phyloP scores from a whole-genome alignment of 2,113 vertebrate genomes.

The Thamnophis sirtalis region DNA sequence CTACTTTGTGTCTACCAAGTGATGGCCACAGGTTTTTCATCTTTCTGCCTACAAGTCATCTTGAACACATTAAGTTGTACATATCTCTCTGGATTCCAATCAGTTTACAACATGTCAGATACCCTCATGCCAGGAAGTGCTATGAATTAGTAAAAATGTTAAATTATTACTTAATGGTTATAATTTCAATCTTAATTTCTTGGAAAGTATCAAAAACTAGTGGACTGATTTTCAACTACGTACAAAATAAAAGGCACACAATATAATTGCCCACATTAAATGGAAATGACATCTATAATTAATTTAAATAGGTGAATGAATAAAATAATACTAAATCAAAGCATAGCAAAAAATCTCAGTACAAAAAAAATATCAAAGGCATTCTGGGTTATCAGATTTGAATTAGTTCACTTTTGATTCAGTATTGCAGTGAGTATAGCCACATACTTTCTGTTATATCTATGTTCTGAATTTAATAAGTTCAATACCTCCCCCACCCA shows the following conservation, averaged over 20 bases:
- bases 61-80: background rate
- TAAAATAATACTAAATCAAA: background rate
- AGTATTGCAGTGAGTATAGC: background rate
- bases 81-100: background rate
- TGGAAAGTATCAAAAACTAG: background rate
- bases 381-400: too few species aligned
- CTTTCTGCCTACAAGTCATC: background rate
- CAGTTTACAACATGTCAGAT: background rate
- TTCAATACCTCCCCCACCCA: background rate
- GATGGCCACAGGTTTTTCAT: background rate
- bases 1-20: background rate
- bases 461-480: background rate
- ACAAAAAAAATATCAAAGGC: background rate
- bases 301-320: background rate
- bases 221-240: background rate
- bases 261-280: background rate
- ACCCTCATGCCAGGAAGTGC: background rate
- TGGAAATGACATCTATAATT: background rate
- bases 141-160: background rate
- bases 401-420: background rate
- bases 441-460: background rate
- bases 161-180: background rate
- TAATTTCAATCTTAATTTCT: background rate
- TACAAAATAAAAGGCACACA: background rate
- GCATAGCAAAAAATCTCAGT: background rate